A percentile compares a stretch with the other conserved stretches of the same genome.
These are phyloP conservation scores for Ptilonorhynchus violaceus DNA, from an alignment of 2,113 vertebrate genomes.

Conservation along the genomic window DNA sequence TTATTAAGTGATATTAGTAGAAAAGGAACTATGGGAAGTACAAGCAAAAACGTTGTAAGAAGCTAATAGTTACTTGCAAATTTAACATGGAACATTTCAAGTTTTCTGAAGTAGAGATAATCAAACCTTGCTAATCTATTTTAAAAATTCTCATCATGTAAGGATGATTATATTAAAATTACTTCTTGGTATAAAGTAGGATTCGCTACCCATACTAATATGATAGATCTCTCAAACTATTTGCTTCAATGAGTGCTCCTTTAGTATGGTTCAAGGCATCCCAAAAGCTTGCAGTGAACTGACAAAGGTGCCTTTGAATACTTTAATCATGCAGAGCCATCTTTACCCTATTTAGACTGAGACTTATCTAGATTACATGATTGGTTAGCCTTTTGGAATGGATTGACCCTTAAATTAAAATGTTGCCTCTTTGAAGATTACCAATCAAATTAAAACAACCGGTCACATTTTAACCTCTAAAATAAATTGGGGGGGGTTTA, in stretches of 20 bases:
- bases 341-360: background rate
- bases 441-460: conserved; percentile 17
- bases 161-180: background rate
- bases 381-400: conserved; percentile 22
- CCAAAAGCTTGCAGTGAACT: background rate
- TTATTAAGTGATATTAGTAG: background rate
- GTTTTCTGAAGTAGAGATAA: conserved; percentile 23
- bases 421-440: conserved; percentile 19
- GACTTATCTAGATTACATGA: conserved; percentile 9
- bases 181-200: background rate
- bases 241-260: background rate
- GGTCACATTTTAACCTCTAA: background rate
- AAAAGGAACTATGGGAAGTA: background rate
- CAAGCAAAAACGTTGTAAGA: background rate
- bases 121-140: background rate
- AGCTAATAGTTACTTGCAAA: background rate
- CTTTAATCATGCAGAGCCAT: background rate
- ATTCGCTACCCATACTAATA: background rate
- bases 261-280: background rate
- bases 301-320: conserved; percentile 27
- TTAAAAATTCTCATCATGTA: background rate
- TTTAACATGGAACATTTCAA: conserved; percentile 10
- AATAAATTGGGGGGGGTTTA: background rate
- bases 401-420: conserved; percentile 43
- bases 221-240: background rate